Percentiles rank a stretch among this genome's conserved stretches.
These are phyloP conservation scores for Cisticola juncidis DNA, from an alignment of 2,113 vertebrate genomes.

Conservation along the genomic window DNA sequence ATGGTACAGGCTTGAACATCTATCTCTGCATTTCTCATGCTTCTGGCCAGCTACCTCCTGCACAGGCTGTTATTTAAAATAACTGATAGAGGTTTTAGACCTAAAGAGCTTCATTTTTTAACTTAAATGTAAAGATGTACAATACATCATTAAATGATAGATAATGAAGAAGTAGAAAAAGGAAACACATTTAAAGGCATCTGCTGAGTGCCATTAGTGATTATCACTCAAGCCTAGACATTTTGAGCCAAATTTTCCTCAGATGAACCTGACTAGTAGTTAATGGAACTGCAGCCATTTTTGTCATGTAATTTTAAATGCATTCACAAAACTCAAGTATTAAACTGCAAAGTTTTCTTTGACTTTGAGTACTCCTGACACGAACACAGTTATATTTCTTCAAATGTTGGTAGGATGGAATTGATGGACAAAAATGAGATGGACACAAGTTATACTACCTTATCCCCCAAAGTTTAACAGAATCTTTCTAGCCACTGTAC, in stretches of 20 bases:
- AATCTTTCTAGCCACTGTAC: background rate
- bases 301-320: background rate
- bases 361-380: background rate
- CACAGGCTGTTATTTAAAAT: background rate
- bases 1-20: accelerated
- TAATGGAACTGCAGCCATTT: background rate
- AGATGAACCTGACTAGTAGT: background rate
- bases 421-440: background rate
- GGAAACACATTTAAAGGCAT: background rate
- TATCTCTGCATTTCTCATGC: background rate
- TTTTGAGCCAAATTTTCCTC: background rate
- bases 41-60: background rate
- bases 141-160: background rate
- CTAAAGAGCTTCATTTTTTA: background rate
- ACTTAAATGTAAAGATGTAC: background rate
- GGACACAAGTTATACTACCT: background rate
- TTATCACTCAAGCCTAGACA: background rate
- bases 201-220: background rate
- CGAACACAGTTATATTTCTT: background rate
- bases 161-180: background rate
- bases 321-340: background rate
- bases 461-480: background rate
- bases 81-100: background rate
- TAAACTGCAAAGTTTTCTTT: background rate
- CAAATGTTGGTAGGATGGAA: background rate